These are phyloP conservation scores for Erethizon dorsatum DNA, from an alignment of 2,797 vertebrate genomes.

Conservation along the genomic window DNA sequence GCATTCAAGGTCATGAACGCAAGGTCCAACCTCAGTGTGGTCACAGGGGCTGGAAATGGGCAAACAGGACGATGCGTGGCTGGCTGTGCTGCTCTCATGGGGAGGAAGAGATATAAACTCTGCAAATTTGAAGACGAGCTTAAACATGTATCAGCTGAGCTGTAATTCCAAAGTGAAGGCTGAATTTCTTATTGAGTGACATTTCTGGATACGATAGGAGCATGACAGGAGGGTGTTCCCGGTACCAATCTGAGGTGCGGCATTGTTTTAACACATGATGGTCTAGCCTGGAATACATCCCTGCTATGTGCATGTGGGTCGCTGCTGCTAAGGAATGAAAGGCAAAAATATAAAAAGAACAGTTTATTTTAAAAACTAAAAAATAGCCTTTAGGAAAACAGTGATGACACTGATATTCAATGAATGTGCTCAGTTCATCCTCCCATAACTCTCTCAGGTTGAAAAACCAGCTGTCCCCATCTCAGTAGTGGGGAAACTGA, in stretches of 20 bases:
- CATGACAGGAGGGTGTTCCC: background rate
- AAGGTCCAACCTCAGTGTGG: background rate
- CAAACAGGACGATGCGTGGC: background rate
- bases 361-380: background rate
- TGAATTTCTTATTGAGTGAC: background rate
- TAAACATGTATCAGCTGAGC: background rate
- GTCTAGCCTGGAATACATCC: background rate
- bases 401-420: background rate
- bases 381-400: background rate
- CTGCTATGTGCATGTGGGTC: background rate
- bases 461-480: background rate
- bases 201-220: background rate
- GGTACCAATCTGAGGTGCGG: background rate
- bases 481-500: background rate
- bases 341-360: background rate
- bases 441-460: background rate
- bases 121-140: background rate
- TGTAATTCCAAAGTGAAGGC: conserved; percentile 14
- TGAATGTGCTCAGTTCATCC: background rate
- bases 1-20: conserved; percentile 4
- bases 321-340: background rate
- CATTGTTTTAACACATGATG: background rate
- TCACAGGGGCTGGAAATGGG: background rate
- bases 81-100: background rate
- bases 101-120: background rate